These are phyloP conservation scores for Halictus ligatus DNA, from an alignment of 2,888 invertebrate genomes.

Conservation along the genomic window DNA sequence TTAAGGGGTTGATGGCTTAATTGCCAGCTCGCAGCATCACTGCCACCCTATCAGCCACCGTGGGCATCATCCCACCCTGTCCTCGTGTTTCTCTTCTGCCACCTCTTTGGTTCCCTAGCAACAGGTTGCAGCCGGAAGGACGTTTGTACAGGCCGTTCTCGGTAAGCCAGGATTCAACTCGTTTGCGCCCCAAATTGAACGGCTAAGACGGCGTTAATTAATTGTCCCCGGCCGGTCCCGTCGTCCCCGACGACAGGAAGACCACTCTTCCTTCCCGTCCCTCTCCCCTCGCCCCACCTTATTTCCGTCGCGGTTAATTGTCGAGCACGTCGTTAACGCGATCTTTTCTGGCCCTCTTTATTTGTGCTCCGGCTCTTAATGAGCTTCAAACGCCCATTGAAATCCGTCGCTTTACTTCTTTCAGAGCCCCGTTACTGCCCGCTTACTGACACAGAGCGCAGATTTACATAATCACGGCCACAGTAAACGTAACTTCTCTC, in stretches of 20 bases:
- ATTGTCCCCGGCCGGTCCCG: slow-evolving; percentile 73
- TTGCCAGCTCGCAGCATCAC: slow-evolving; percentile 83
- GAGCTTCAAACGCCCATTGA: slow-evolving; percentile 23
- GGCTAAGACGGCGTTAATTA: slow-evolving; percentile 77
- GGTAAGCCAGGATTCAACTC: slow-evolving; percentile 75
- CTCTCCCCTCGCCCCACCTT: not conserved
- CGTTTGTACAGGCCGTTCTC: slow-evolving; percentile 44
- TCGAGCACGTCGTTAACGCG: slow-evolving; percentile 69
- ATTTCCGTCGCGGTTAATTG: slow-evolving; percentile 63
- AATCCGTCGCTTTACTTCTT: not conserved
- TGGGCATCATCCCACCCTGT: slow-evolving; percentile 62
- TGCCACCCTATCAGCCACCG: slow-evolving; percentile 59
- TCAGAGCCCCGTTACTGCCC: not conserved
- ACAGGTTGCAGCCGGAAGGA: slow-evolving; percentile 78
- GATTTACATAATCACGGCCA: not conserved
- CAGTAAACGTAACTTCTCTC: not conserved
- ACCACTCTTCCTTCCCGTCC: slow-evolving; percentile 33
- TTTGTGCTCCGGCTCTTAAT: slow-evolving; percentile 58
- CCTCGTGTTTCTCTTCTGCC: slow-evolving; percentile 51
- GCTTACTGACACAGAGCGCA: not conserved
- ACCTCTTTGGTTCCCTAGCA: slow-evolving; percentile 71
- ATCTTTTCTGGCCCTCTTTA: slow-evolving; percentile 65
- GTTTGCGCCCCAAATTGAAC: slow-evolving; percentile 79
- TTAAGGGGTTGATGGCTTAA: slow-evolving; percentile 84
- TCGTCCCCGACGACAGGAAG: slow-evolving; percentile 52